phyloP scores from a whole-genome alignment of 1,140 invertebrate species.

The Drosophila takahashii region DNA sequence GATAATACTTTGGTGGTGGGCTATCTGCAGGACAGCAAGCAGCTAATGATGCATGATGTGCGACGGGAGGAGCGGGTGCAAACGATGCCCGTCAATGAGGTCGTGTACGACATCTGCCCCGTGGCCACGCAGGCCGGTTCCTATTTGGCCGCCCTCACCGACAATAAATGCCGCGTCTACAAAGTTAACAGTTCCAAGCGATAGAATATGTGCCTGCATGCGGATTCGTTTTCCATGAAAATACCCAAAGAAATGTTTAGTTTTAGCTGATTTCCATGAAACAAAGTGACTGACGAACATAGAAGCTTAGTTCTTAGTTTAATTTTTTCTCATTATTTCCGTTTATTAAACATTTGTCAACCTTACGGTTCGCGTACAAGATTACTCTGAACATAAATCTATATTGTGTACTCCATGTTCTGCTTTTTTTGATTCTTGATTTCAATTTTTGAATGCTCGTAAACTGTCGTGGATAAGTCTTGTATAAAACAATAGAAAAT shows the following conservation, averaged over 20 bases:
- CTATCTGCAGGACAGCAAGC: slow-evolving; percentile 88
- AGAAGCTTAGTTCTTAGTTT: slow-evolving; percentile 1
- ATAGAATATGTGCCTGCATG: not conserved
- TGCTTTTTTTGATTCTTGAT: slow-evolving; percentile 54
- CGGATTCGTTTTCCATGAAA: slow-evolving; percentile 29
- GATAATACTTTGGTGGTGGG: slow-evolving; percentile 88
- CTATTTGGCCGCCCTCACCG: slow-evolving; percentile 88
- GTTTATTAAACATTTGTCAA: slow-evolving; percentile 45
- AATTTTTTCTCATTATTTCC: slow-evolving; percentile 26
- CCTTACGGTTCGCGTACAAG: slow-evolving; percentile 19
- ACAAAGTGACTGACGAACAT: not conserved
- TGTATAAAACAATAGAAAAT: slow-evolving; percentile 56
- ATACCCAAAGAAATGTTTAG: not conserved
- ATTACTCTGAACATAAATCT: slow-evolving; percentile 32
- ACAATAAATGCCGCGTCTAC: slow-evolving; percentile 88
- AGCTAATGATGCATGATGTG: slow-evolving; percentile 89
- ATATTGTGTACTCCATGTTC: slow-evolving; percentile 14
- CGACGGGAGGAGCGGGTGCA: slow-evolving; percentile 86
- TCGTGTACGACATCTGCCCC: slow-evolving; percentile 88
- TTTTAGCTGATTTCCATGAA: slow-evolving; percentile 12
- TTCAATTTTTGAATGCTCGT: slow-evolving; percentile 38
- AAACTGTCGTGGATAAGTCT: slow-evolving; percentile 27
- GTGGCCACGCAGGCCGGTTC: slow-evolving; percentile 84
- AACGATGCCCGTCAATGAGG: slow-evolving; percentile 87
- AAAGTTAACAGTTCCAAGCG: slow-evolving; percentile 78